phyloP scores from a whole-genome alignment of 2,888 invertebrate species.

The Mythimna vitellina region DNA sequence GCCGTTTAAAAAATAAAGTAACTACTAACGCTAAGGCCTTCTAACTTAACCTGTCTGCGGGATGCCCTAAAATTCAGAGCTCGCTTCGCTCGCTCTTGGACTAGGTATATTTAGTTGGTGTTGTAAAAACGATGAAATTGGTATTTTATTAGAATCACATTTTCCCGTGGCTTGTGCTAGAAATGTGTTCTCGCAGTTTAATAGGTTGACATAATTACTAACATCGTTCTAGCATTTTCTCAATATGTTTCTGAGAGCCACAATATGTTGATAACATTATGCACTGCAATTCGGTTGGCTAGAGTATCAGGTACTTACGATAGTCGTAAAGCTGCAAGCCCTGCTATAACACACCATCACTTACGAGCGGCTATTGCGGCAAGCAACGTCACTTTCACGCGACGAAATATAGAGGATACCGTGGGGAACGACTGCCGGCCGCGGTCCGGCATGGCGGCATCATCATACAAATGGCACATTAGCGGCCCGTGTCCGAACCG shows the following conservation, averaged over 20 bases:
- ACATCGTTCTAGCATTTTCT: background rate
- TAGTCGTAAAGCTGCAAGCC: conserved; percentile 27
- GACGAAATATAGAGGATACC: conserved; percentile 73
- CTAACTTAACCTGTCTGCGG: too few species aligned
- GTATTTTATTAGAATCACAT: too few species aligned
- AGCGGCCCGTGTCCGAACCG: conserved; percentile 76
- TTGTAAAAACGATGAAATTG: too few species aligned
- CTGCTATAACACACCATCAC: conserved; percentile 42
- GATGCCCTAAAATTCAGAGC: too few species aligned
- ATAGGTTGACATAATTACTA: background rate
- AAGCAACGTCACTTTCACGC: conserved; percentile 67
- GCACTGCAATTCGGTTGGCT: background rate
- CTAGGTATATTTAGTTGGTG: too few species aligned
- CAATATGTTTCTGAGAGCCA: background rate
- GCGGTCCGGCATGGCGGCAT: conserved; percentile 71
- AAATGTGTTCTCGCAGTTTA: background rate
- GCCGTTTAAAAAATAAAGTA: too few species aligned
- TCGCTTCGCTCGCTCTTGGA: too few species aligned
- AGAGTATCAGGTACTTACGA: conserved; percentile 1
- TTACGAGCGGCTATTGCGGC: conserved; percentile 45
- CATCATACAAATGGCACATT: conserved; percentile 90
- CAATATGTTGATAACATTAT: background rate
- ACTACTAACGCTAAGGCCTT: too few species aligned
- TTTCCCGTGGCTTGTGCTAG: too few species aligned
- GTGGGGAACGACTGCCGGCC: conserved; percentile 62